Conservation (phyloP, 1,140 invertebrate species). For the Arctopsyche grandis region DNA sequence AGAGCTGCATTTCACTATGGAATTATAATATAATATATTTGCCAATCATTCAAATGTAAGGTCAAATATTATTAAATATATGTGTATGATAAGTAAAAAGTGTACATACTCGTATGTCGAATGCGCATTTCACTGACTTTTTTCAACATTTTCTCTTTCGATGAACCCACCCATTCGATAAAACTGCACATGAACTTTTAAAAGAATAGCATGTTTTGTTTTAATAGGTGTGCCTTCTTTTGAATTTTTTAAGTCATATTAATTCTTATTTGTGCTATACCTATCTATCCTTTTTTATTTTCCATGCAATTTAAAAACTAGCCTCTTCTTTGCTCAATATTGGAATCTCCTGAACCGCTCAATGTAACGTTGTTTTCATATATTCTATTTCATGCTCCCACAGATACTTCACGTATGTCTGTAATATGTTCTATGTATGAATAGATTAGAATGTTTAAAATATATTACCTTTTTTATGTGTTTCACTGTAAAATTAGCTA, state of each 20-base stretch:
- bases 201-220: conserved; percentile 49
- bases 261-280: conserved; percentile 45
- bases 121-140: background rate
- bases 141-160: conserved; percentile 1
- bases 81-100: no score
- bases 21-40: no score
- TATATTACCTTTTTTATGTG: conserved; percentile 25
- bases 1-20: no score
- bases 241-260: conserved; percentile 47
- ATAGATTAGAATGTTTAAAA: conserved; percentile 46
- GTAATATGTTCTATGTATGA: conserved; percentile 54
- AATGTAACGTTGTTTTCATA: conserved; percentile 55
- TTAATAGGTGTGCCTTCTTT: conserved; percentile 49
- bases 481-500: conserved; percentile 22
- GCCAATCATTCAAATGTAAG: no score
- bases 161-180: conserved; percentile 14
- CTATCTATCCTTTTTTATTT: conserved; percentile 38
- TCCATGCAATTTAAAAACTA: conserved; percentile 50
- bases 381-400: conserved; percentile 55
- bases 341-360: conserved; percentile 52
- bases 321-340: conserved; percentile 51
- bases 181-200: background rate
- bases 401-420: conserved; percentile 56
- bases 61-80: no score
- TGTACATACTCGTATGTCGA: no score